These are phyloP conservation scores for Stigmatopora argus DNA, from an alignment of 2,113 vertebrate genomes.

Conservation along the genomic window DNA sequence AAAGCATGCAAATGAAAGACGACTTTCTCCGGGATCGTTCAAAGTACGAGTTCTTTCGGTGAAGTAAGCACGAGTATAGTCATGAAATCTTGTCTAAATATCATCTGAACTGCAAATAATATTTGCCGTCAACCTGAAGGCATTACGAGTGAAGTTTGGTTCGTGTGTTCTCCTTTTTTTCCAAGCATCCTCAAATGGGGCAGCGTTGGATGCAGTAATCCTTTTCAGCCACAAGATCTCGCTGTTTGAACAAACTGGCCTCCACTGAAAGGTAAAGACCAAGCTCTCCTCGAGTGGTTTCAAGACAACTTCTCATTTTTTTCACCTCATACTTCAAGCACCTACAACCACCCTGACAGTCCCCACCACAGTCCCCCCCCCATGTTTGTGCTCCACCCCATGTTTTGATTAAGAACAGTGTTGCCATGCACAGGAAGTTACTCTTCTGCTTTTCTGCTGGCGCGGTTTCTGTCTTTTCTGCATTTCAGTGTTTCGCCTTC, in stretches of 20 bases:
- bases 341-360: neutral
- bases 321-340: slow-evolving; percentile 2
- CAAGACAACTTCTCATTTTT: neutral
- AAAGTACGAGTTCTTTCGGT: neutral
- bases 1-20: neutral
- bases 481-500: slow-evolving; percentile 50
- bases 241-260: slow-evolving; percentile 21
- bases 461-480: slow-evolving; percentile 56
- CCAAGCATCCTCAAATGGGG: neutral
- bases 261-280: neutral
- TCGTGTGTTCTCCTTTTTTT: neutral
- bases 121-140: neutral
- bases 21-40: neutral
- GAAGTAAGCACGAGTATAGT: neutral
- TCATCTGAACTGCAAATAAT: neutral
- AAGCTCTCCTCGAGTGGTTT: neutral
- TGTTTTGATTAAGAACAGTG: slow-evolving; percentile 16
- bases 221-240: slow-evolving; percentile 23
- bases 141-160: neutral
- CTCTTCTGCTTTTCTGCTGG: slow-evolving; percentile 66
- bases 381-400: slow-evolving; percentile 29
- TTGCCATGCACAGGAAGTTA: slow-evolving; percentile 62
- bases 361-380: slow-evolving; percentile 20
- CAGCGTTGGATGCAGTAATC: neutral
- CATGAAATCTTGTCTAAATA: neutral